Percentiles rank a stretch among this genome's conserved stretches.
These are phyloP conservation scores for Ptilonorhynchus violaceus DNA, from an alignment of 2,113 vertebrate species.

Conservation along the genomic window DNA sequence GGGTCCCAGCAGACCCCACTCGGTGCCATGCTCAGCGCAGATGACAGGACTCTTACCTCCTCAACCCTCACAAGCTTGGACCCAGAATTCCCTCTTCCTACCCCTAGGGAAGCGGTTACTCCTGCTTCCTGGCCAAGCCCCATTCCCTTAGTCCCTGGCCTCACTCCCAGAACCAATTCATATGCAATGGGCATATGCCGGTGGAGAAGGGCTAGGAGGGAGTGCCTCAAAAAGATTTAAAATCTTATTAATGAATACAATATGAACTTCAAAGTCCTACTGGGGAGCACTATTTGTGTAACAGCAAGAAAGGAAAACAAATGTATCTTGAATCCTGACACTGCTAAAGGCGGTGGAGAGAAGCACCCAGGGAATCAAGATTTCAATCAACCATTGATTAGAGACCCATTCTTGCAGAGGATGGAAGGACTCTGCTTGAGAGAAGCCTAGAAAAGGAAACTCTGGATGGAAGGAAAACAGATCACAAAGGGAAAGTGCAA, in stretches of 20 bases:
- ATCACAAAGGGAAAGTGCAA: conserved; percentile 19
- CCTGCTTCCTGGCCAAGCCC: not conserved
- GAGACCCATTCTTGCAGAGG: conserved; percentile 28
- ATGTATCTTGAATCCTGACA: conserved; percentile 45
- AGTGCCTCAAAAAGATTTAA: conserved; percentile 29
- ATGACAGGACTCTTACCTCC: not conserved
- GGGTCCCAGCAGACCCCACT: not conserved
- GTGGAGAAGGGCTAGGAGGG: conserved; percentile 19
- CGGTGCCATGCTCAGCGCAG: not conserved
- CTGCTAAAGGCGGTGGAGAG: not conserved
- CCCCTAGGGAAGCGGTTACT: not conserved
- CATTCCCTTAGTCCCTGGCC: conserved; percentile 1
- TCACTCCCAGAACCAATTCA: conserved; percentile 22
- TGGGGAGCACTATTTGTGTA: conserved; percentile 38
- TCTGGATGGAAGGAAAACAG: conserved; percentile 27
- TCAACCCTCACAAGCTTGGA: not conserved
- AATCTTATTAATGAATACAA: conserved; percentile 60
- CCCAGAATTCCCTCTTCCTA: not conserved
- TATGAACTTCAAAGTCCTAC: conserved; percentile 51
- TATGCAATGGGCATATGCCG: conserved; percentile 15
- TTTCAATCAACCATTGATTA: conserved; percentile 39
- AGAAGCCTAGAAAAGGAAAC: not conserved
- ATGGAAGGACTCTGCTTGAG: conserved; percentile 35
- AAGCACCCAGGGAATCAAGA: conserved; percentile 14
- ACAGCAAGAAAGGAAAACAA: conserved; percentile 55